phyloP scores from a whole-genome alignment of 2,113 vertebrate species.

The Coryphaenoides rupestris region DNA sequence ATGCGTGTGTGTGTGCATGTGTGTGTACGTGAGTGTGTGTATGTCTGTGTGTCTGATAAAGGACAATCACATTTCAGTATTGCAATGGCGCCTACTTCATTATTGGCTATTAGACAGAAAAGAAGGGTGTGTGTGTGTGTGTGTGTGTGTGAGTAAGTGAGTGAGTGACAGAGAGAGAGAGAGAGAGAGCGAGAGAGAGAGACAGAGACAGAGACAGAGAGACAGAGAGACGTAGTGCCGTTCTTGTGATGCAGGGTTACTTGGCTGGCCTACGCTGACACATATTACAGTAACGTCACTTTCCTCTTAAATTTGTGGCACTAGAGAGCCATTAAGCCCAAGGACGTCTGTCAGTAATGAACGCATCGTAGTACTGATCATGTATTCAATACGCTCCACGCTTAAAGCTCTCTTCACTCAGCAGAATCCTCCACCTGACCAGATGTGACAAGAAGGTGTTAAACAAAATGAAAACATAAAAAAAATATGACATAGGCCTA shows the following conservation, averaged over 20 bases:
- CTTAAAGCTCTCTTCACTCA: no score
- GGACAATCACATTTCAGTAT: slow-evolving; percentile 52
- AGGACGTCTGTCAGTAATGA: slow-evolving; percentile 42
- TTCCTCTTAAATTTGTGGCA: slow-evolving; percentile 22
- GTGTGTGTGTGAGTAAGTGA: not conserved
- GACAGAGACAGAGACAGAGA: slow-evolving; percentile 24
- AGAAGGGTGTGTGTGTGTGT: not conserved
- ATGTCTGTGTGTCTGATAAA: slow-evolving; percentile 15
- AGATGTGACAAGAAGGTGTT: no score
- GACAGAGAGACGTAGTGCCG: not conserved
- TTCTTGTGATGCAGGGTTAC: slow-evolving; percentile 14
- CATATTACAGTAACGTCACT: slow-evolving; percentile 46
- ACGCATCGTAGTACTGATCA: not conserved
- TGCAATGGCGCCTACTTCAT: slow-evolving; percentile 64
- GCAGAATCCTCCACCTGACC: no score
- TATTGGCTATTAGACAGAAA: slow-evolving; percentile 60
- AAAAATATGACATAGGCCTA: no score
- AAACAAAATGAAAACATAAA: no score
- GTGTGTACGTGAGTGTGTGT: slow-evolving; percentile 8
- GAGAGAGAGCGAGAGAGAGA: not conserved
- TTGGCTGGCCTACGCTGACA: slow-evolving; percentile 35
- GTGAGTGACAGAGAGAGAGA: slow-evolving; percentile 3
- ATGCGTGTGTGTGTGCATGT: not conserved
- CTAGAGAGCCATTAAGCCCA: slow-evolving; percentile 34
- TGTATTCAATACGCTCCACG: no score